Evolutionary conservation across 2,797 vertebrate species (phyloP), one percentile per base, ranked within the genome.

Genomic region (Hydrocynus forskahlii): DNA sequence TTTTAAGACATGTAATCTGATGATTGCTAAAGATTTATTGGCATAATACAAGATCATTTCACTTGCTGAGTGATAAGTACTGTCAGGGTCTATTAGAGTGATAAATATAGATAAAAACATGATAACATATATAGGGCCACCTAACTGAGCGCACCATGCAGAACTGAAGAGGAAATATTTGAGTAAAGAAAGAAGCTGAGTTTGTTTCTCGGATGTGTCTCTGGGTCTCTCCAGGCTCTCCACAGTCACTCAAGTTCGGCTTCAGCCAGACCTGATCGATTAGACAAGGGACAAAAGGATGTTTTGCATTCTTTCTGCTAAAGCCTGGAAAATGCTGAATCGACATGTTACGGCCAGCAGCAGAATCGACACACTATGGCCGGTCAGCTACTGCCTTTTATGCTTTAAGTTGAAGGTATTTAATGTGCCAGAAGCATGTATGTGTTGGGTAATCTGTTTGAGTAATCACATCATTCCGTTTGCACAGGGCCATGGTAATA

Each of bases 391-490:
- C 63, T 75, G 14, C 43, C 12, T 70, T 48, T 62, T 55, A 23
- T 10, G 5, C 48, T 57, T 5, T 84, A 88, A 85, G 86, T 88
- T 87, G 77, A 83, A 89, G 87, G 85, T 87, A 82, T 83, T 76
- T 73, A 79, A 80, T 81, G 82, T 84, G 79, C 83, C 50, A 10
- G 60, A 87, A 86, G 84, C 80, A 85, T 80, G 85, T 57, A 67
- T 60, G 69, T 43, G 80, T 83, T 23, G 72, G 63, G 80, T 75
- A 86, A 84, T 86, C 87, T n/a, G 83, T 90, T 88, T 91, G 90
- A 92, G 90, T 90, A 89, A 92, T 90, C 72, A 84, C 83, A 81
- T 70, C 83, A 78, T 85, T 88, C 83, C 87, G 84, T 83, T 85
- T 60, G 55, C 70, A 43, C 17, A 59, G 69, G 85, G 62, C 68